These are phyloP conservation scores for Tetramorium alpestre DNA, from an alignment of 1,140 invertebrate genomes.

Conservation along the genomic window DNA sequence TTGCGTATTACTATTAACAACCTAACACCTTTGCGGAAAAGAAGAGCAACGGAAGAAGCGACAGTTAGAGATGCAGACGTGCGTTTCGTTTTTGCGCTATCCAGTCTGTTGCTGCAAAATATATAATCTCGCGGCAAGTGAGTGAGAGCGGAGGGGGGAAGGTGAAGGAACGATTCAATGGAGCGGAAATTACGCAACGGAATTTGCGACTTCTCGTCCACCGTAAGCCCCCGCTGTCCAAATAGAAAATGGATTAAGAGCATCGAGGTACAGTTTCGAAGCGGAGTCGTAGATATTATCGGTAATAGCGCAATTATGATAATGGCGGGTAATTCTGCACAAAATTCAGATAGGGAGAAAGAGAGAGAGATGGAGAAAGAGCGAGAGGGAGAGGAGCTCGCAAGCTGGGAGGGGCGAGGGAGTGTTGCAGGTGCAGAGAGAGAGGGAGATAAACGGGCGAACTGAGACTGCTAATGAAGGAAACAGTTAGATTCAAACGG, in stretches of 20 bases:
- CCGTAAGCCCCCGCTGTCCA: conserved; percentile 80
- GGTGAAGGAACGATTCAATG: conserved; percentile 66
- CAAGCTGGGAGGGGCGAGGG: conserved; percentile 18
- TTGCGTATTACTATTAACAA: not conserved
- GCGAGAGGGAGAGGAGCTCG: conserved; percentile 24
- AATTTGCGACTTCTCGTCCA: conserved; percentile 79
- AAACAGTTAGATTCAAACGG: conserved; percentile 87
- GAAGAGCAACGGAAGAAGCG: not conserved
- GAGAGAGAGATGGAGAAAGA: conserved; percentile 49
- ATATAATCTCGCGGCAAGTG: conserved; percentile 65
- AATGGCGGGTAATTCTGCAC: conserved; percentile 85
- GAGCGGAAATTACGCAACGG: conserved; percentile 75
- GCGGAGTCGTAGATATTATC: conserved; percentile 84
- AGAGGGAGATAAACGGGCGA: conserved; percentile 77
- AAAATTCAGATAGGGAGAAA: conserved; percentile 81
- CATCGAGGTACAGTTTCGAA: conserved; percentile 81
- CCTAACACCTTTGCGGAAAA: not conserved
- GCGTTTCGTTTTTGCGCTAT: conserved; percentile 53
- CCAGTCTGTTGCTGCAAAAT: conserved; percentile 68
- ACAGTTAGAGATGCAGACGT: not conserved
- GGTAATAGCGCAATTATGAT: conserved; percentile 86
- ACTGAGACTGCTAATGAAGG: conserved; percentile 86
- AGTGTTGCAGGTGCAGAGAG: conserved; percentile 62
- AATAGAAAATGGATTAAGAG: conserved; percentile 85
- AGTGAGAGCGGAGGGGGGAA: not conserved